Evolutionary conservation across 2,888 invertebrate species (phyloP).

Genomic region (Apodemia mormo): DNA sequence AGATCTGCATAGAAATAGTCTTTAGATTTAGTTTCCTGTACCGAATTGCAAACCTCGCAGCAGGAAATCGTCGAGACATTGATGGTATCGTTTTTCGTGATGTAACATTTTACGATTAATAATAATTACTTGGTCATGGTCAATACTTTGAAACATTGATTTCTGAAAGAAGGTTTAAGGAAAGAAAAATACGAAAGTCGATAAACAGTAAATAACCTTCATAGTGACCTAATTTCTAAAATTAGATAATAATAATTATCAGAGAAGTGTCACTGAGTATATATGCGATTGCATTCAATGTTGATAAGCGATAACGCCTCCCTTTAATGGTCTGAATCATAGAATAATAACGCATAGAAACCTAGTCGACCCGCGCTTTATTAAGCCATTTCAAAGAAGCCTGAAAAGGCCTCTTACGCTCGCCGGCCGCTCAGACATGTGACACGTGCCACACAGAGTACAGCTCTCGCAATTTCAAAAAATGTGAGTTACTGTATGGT

Average conservation of each 20-base stretch:
- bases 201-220: neutral
- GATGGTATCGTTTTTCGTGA: slow-evolving; percentile 20
- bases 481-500: too few relatives aligned
- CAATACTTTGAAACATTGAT: neutral
- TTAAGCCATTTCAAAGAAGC: too few relatives aligned
- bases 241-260: too few relatives aligned
- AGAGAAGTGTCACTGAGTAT: neutral
- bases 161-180: neutral
- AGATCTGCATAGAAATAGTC: slow-evolving; percentile 69
- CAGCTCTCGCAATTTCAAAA: too few relatives aligned
- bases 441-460: too few relatives aligned
- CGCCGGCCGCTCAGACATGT: too few relatives aligned
- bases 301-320: neutral
- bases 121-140: neutral
- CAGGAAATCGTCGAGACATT: slow-evolving; percentile 43
- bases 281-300: neutral
- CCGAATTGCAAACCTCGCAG: slow-evolving; percentile 43
- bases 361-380: too few relatives aligned
- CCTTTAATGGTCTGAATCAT: too few relatives aligned
- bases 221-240: too few relatives aligned
- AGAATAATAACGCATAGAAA: too few relatives aligned
- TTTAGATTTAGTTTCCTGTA: slow-evolving; percentile 62
- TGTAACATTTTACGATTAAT: neutral
- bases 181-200: neutral
- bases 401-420: too few relatives aligned